Conservation (phyloP, 37 sponge, comb jelly and placozoan genomes). For the Diacarnus erythraeanus region DNA sequence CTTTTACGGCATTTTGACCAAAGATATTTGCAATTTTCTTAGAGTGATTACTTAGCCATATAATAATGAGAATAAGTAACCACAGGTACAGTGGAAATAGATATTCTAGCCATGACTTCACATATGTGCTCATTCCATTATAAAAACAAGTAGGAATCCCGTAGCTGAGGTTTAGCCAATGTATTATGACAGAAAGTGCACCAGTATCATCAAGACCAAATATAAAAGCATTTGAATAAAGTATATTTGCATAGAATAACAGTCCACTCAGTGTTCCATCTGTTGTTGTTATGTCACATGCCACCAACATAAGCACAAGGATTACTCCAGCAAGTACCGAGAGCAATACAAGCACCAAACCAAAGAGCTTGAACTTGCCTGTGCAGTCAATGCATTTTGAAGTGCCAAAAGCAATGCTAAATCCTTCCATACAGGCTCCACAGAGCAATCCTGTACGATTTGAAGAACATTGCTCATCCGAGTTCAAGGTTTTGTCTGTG, state of each 20-base stretch:
- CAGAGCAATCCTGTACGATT: constrained; percentile 47
- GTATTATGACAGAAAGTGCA: constrained; percentile 6
- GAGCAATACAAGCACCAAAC: not conserved
- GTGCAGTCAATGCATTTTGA: constrained; percentile 3
- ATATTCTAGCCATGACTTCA: constrained; percentile 31
- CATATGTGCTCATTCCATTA: constrained; percentile 46
- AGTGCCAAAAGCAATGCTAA: constrained; percentile 28
- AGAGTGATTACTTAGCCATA: not conserved
- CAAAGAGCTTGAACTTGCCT: constrained; percentile 11
- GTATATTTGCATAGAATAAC: constrained; percentile 48
- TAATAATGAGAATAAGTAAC: not conserved
- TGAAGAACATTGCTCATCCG: constrained; percentile 1
- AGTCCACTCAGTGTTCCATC: constrained; percentile 48
- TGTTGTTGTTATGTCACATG: constrained; percentile 31
- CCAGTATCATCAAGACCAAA: not conserved
- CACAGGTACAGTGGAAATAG: constrained; percentile 47
- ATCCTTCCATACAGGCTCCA: constrained; percentile 27
- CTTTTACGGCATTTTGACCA: constrained; percentile 25
- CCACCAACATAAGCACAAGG: constrained; percentile 31
- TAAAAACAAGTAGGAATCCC: constrained; percentile 42
- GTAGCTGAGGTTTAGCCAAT: constrained; percentile 37
- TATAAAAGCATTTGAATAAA: not conserved
- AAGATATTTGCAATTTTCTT: constrained; percentile 1
- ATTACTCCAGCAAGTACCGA: constrained; percentile 29
- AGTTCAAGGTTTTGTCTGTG: too few relatives aligned